Base-by-base conservation (phyloP, 2,113 vertebrate genomes). In the Neotragus moschatus region DNA sequence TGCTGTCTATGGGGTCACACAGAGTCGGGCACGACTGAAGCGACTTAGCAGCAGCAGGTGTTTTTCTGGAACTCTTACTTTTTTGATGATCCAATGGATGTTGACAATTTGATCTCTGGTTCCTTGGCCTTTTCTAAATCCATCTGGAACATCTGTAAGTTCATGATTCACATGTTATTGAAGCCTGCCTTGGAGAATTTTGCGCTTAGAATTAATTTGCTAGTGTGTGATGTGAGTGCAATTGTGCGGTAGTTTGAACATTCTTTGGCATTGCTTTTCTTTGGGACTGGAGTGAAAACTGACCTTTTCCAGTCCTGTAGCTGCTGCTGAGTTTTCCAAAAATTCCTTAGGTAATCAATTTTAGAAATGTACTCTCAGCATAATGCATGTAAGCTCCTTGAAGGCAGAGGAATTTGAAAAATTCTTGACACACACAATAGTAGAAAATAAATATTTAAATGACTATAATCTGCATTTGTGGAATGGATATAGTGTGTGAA, bases 371-470 rank as follows among this genome's bases (percentile, higher is more conserved):
- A 12, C 56, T 63, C 15, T 56, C 81, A 91, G 45, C 26, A 61
- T 88, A 66, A 55, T 7, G 23, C 81, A 82, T 60, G 51, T 36
- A 86, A 88, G 26, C 11, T 91, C 25, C 17, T 58, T 55, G 60
- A 84, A 84, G 53, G 47, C 30, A 91, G 55, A 66, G n/a, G 16
- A 63, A 91, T 88, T 96, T 88, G 55, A 85, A 96, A 86, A 96
- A 77, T 58, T 25, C 25, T 53, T 73, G 19, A 13, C 55, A 53
- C 53, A 30, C 28, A 16, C 7, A 53, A 16, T 55, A 21, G 16
- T 33, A 90, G 79, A 73, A 94, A 96, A 95, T 63, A 87, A 85
- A 55, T 51, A 77, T 81, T n/a, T 80, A 53, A 53, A 66, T 45
- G 28, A 84, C 70, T 94, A 43, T 56, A 55, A 79, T 55, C 47